Evolutionary conservation across 2,888 invertebrate genomes (phyloP), one percentile per base, ranked within the genome.

Genomic region (Deilephila porcellus): DNA sequence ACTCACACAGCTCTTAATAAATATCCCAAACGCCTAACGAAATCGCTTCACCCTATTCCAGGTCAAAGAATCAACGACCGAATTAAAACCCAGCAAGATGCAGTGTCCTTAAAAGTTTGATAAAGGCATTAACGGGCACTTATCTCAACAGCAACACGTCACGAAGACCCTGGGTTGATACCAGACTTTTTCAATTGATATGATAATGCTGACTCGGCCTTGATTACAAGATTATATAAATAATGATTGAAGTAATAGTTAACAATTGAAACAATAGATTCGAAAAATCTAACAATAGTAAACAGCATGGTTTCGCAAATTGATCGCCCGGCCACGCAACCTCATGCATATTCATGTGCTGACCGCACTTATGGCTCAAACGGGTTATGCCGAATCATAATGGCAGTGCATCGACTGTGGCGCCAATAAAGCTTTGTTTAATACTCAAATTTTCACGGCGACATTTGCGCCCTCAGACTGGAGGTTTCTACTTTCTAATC

Each of bases 401-500:
- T 74, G 72, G 77, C 74, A 73, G 70, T 75, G 45, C 45, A 67
- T 45, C 45, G 67, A 20, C 5, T 67, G 67, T 52, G 67, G 67
- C 67, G 67, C 67, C 67, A 63, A 52, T 56, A 25, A 34, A 64
- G 20, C 64, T 56, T 56, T 67, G 59, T 64, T 67, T 53, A 32
- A 34, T 59, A 20, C 37, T 25, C 60, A 56, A 67, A 73, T 73
- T 73, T 70, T 73, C 45, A 67, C 67, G 25, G 25, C 52, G 67
- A 37, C 60, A 37, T 62, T 71, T 62, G 34, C 59, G 63, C 64
- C 72, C 64, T 72, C 63, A 45, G 56, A 25, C 37, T 67, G 67
- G 67, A 56, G 81, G 83, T 91, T 91, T 91, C 91, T 87, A 91
- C 93, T 93, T 93, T 93, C 93, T 93, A 93, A 91, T 91, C 88